Base-by-base conservation (phyloP, 2,888 invertebrate species). In the Parasteatoda lunata region DNA sequence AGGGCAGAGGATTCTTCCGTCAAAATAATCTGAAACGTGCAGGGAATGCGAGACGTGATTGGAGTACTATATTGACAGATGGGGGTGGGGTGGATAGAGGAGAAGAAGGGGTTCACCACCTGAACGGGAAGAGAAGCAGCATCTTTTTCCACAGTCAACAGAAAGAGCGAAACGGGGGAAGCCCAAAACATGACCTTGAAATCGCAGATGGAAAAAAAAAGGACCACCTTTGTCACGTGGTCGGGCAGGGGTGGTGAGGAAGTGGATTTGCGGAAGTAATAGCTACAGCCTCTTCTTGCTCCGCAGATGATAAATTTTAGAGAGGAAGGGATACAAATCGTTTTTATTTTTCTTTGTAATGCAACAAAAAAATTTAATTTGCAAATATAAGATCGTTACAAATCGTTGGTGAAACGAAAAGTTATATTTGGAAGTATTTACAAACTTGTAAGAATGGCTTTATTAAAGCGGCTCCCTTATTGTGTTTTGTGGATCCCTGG, bases 171-270 rank as follows among this genome's bases (percentile, higher is more conserved):
- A 52, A 52, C 30, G 45, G 30, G 52, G 30, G 72, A 72, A 30
- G 70, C 49, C 47, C 45, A 48, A 30, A 69, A n/a, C 52, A 51
- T 66, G 77, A 84, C 83, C 83, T 84, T 84, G 83, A 77, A 83
- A 84, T 73, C 80, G 54, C 80, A 66, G 75, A 75, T 69, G 65
- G 83, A 64, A 52, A n/a, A 72, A 30, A 52, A 49, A 13, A 82
- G 81, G 75, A 71, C 75, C 83, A 84, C 83, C 83, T 66, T 52
- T 47, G 77, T 77, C 83, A 77, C 77, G 77, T 77, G 83, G 66
- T 70, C 52, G 59, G 30, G 15, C 45, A 15, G 59, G 30, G 15
- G 66, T 68, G 66, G 72, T 48, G 72, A 72, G 72, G 81, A 72
- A 80, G 76, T 47, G 66, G 65, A 47, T 54, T 77, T 65, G 77